A percentile compares a stretch with the other conserved stretches of the same genome.
These are phyloP conservation scores for Heterodera filipjevi DNA, from an alignment of 2,888 invertebrate species.

Conservation along the genomic window DNA sequence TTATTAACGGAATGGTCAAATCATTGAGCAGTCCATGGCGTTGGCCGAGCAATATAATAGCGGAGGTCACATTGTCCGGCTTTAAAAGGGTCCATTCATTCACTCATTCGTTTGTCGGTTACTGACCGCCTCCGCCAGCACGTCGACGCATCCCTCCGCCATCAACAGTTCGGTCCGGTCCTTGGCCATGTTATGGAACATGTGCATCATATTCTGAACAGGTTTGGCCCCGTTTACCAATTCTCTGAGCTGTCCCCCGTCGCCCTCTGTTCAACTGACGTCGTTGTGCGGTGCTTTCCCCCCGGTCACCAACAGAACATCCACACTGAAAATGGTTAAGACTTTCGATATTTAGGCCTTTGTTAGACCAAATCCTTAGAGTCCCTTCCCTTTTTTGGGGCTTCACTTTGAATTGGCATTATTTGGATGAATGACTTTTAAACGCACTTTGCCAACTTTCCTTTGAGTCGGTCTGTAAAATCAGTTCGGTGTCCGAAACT, in stretches of 20 bases:
- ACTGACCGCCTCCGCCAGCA: slow-evolving; percentile 13
- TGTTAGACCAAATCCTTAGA: no score
- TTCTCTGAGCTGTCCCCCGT: not conserved
- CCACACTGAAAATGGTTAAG: not conserved
- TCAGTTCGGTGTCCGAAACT: slow-evolving; percentile 13
- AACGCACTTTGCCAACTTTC: slow-evolving; percentile 6
- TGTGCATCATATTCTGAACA: not conserved
- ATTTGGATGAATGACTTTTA: no score
- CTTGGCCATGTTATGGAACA: slow-evolving; percentile 5
- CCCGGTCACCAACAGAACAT: slow-evolving; percentile 8
- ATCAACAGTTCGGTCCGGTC: not conserved
- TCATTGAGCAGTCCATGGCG: not conserved
- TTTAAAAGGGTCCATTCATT: not conserved
- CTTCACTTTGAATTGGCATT: no score
- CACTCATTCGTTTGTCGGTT: not conserved
- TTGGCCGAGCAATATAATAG: slow-evolving; percentile 10
- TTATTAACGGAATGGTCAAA: slow-evolving; percentile 8
- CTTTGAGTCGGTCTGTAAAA: not conserved
- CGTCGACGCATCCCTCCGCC: not conserved
- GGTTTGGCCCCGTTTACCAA: not conserved
- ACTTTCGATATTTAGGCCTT: no score
- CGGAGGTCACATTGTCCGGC: slow-evolving; percentile 9
- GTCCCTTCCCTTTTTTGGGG: no score
- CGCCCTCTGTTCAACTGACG: not conserved
- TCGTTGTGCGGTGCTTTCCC: slow-evolving; percentile 15